These are phyloP conservation scores for Aleadryas rufinucha DNA, from an alignment of 2,113 vertebrate species.

Conservation along the genomic window DNA sequence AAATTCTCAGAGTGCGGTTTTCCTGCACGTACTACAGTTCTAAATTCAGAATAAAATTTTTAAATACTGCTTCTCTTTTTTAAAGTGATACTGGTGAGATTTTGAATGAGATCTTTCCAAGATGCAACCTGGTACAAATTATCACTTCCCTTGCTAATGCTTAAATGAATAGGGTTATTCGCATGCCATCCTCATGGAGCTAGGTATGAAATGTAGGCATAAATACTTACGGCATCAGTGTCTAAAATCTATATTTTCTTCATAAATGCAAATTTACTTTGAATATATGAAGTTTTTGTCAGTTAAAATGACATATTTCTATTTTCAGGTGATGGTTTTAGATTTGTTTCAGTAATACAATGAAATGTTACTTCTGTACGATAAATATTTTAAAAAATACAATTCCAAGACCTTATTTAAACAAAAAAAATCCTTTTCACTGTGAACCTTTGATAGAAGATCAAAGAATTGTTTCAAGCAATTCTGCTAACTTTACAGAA, in stretches of 20 bases:
- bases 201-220: not conserved
- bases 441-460: not conserved
- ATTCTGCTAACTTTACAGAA: not conserved
- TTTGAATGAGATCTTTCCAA: not conserved
- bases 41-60: not conserved
- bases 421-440: not conserved
- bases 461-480: not conserved
- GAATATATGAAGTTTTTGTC: not conserved
- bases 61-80: not conserved
- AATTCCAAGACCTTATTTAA: not conserved
- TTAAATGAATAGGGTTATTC: not conserved
- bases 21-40: rapidly evolving
- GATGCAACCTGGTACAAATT: not conserved
- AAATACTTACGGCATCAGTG: not conserved
- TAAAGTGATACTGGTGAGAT: not conserved
- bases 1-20: not conserved
- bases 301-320: not conserved
- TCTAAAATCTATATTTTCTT: not conserved
- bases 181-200: not conserved
- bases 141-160: not conserved
- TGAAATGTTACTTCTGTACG: not conserved
- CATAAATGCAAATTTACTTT: not conserved
- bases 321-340: not conserved
- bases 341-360: not conserved
- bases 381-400: not conserved